Percentiles rank a stretch among this genome's conserved stretches.
phyloP scores from a whole-genome alignment of 2,888 invertebrate species.

The Patella depressa region DNA sequence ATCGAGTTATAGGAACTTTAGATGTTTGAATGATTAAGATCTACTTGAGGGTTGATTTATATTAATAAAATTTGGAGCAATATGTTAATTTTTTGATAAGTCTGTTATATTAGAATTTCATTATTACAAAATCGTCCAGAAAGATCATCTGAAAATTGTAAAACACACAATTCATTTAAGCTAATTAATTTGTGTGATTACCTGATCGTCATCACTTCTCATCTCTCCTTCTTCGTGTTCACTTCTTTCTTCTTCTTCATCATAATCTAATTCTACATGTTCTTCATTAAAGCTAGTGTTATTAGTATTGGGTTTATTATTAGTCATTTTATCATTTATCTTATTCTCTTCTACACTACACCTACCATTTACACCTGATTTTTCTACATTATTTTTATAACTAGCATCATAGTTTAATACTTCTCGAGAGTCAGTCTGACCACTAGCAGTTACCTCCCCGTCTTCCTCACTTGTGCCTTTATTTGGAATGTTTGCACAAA shows the following conservation, averaged over 20 bases:
- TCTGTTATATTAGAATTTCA: too few species aligned
- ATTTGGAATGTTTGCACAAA: neutral
- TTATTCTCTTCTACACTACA: conserved; percentile 33
- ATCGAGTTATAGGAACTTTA: too few species aligned
- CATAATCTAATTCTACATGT: conserved; percentile 72
- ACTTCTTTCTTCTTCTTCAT: conserved; percentile 62
- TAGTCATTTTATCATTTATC: conserved; percentile 6
- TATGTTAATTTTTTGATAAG: too few species aligned
- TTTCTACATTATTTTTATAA: neutral
- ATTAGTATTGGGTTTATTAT: conserved; percentile 24
- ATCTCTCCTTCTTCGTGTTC: conserved; percentile 48
- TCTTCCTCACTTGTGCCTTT: conserved; percentile 17
- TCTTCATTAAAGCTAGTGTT: conserved; percentile 58
- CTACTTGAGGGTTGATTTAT: too few species aligned
- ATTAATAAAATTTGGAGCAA: too few species aligned
- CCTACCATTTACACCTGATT: neutral
- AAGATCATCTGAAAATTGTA: too few species aligned
- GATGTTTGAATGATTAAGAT: too few species aligned
- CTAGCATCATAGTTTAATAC: too few species aligned
- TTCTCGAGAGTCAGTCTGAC: conserved; percentile 26
- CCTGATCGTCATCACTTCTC: conserved; percentile 40
- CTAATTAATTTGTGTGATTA: neutral
- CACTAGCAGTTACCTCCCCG: conserved; percentile 18
- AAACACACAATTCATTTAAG: too few species aligned
- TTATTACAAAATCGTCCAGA: too few species aligned